Conservation (phyloP, 2,888 invertebrate species). For the Sipunculus nudus region DNA sequence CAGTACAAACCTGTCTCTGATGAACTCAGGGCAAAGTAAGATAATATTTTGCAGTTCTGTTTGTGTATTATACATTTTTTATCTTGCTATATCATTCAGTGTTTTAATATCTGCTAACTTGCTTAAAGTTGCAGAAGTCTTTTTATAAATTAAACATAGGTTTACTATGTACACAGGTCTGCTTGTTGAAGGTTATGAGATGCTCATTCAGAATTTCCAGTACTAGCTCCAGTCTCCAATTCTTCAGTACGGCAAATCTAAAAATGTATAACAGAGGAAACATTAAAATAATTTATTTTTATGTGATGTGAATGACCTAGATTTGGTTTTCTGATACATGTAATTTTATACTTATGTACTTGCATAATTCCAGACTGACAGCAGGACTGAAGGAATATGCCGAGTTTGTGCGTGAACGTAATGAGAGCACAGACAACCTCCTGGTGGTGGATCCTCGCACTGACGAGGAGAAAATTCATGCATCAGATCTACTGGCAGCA, state of each 20-base stretch:
- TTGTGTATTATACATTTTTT: background rate
- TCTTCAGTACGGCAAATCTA: too few species aligned
- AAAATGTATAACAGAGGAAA: too few species aligned
- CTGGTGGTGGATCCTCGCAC: conserved; percentile 55
- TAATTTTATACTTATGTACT: background rate
- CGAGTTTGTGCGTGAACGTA: conserved; percentile 51
- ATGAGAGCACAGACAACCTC: conserved; percentile 44
- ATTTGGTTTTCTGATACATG: background rate
- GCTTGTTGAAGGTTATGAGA: too few species aligned
- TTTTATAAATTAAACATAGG: too few species aligned
- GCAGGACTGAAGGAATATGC: conserved; percentile 54
- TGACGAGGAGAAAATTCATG: conserved; percentile 56
- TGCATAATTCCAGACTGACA: conserved; percentile 45
- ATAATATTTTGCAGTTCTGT: background rate
- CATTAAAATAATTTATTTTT: too few species aligned
- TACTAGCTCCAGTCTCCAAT: too few species aligned
- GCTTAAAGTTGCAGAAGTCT: too few species aligned
- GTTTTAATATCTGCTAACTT: too few species aligned
- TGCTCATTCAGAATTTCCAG: too few species aligned
- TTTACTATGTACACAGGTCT: too few species aligned
- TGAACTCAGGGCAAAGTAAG: conserved; percentile 46
- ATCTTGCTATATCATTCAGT: background rate
- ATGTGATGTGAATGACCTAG: too few species aligned
- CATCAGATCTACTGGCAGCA: conserved; percentile 43
- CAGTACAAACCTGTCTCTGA: conserved; percentile 61